These are phyloP conservation scores for Marronus borbonicus DNA, from an alignment of 2,888 invertebrate genomes.

Conservation along the genomic window DNA sequence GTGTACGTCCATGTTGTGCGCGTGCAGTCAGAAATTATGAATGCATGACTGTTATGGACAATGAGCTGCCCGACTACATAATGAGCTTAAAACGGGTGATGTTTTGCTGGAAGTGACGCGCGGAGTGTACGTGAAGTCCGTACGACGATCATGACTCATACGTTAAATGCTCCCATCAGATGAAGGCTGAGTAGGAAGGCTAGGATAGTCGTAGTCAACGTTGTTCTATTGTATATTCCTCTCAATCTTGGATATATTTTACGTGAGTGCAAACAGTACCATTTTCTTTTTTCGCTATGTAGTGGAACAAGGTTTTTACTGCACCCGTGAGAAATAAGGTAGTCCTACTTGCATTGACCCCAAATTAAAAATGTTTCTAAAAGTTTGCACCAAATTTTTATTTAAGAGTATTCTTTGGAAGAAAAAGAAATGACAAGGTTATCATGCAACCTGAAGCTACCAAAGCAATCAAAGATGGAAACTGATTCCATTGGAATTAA, in stretches of 20 bases:
- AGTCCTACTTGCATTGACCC: no score
- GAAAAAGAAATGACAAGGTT: no score
- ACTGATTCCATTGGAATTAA: no score
- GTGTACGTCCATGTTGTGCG: conserved; percentile 23
- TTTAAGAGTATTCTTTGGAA: no score
- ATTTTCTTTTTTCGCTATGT: neutral
- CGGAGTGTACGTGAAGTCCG: conserved; percentile 9
- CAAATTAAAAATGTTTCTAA: neutral
- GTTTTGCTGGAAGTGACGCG: conserved; percentile 33
- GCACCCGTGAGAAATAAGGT: no score
- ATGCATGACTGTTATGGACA: conserved; percentile 42
- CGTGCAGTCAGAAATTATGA: conserved; percentile 29
- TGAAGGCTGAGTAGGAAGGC: neutral
- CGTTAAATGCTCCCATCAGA: conserved; percentile 2
- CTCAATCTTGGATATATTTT: neutral
- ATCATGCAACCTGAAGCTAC: no score
- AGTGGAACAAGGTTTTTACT: no score
- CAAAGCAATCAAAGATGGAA: no score
- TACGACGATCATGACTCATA: conserved; percentile 3
- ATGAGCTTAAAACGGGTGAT: conserved; percentile 28
- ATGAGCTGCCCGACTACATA: conserved; percentile 33
- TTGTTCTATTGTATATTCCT: neutral
- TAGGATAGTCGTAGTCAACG: neutral
- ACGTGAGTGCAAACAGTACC: neutral
- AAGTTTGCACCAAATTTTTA: no score